Base-by-base conservation (phyloP, 1,140 invertebrate species). In the Subanguina moxae region DNA sequence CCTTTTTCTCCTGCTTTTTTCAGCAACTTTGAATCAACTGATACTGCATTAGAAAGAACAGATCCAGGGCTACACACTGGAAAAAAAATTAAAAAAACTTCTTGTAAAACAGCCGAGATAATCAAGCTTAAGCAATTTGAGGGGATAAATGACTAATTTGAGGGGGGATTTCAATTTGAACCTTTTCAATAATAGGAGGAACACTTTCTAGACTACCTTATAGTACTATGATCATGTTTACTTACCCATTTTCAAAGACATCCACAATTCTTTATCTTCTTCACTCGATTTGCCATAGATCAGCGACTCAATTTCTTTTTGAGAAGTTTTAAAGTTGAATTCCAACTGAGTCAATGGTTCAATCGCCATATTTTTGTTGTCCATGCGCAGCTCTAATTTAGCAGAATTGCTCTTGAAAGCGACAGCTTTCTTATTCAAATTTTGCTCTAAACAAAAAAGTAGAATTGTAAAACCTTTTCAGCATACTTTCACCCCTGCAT, bases 261-360 rank as follows among this genome's bases (percentile, higher is more conserved):
- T 65, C 52, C 27, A 27, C 45, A 67, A 28, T n/a, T 67, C 28
- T 52, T 48, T n/a, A 58, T 65, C 17, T 21, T 30, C 65, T 13
- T 19, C n/a, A 21, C 15, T n/a, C 17, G 46, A 62, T 27, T 48
- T 46, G 15, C 65, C 65, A 28, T 27, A 38, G 1, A 67, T 21
- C 17, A 67, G 13, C 28, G 46, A 38, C 8, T 67, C 65, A 52
- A 67, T 46, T 23, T 67, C 63, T 27, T 45, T 45, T 32, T 67
- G 65, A 19, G 30, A 38, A 23, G 65, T 67, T n/a, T 57, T 57
- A 71, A 67, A 67, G 46, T 67, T 64, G 62, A 67, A 67, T 64
- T 67, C 65, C 32, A 67, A 23, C 38, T 65, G 38, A 52, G n/a
- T 52, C 1, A 52, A 25, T 15, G 48, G 48, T 15, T 3, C 23